Evolutionary conservation across 2,113 vertebrate species (phyloP), one percentile per base, ranked within the genome.

Genomic region (Antechinus stuartii): DNA sequence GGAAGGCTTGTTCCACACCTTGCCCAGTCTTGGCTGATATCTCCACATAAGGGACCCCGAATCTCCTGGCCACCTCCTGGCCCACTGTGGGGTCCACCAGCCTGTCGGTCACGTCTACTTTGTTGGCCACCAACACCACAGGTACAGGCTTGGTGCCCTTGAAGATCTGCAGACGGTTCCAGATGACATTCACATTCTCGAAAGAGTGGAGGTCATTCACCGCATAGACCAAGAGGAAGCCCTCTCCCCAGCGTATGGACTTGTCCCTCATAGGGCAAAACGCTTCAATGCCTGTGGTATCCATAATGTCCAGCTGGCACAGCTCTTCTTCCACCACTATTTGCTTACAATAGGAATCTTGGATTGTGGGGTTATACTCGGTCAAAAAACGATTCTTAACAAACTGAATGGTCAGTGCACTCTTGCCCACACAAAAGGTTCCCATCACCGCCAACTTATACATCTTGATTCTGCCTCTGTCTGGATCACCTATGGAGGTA

Each of bases 161-260:
- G 49, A 49, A 5, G 0, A 3, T 49, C 4, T 49, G 49, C 49
- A 49, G 49, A 49, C 4, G 4, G 49, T 49, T 5, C 49, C 49
- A 49, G 49, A 49, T 3, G 49, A 49, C 49, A 97, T 99, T 99
- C 92, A 99, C 99, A 8, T 99, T 99, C 95, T 99, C 98, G 92
- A 99, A 99, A 91, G 99, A 99, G 89, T 99, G 99, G 91, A 91
- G 98, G 97, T 99, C 99, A 97, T 99, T 99, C 94, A 99, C 99
- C 96, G 99, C 99, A 46, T 99, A 99, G 96, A 99, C 99, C 53
- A 99, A 99, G 30, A 99, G 99, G 97, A 99, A 99, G 16, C 99
- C 99, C 96, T 99, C 99, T 16, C 99, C 99, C 1, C 98, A 52
- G 8, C 9, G 4, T 7, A 52, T 10, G 50, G 49, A 7, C 49